Conservation (phyloP, 2,888 invertebrate genomes). For the Helicoverpa assulta region DNA sequence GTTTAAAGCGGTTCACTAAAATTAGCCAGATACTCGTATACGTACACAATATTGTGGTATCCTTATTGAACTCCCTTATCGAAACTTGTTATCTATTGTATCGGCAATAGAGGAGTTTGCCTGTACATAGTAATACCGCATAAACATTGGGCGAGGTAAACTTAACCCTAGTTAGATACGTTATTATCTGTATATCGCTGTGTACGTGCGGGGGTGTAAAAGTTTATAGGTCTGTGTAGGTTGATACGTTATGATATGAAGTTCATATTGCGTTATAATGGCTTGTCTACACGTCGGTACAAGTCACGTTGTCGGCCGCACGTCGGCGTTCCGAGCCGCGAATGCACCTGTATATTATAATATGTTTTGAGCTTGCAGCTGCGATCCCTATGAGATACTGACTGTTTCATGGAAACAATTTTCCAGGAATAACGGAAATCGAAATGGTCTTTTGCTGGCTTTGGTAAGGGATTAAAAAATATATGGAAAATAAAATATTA, state of each 20-base stretch:
- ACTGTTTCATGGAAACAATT: conserved; percentile 45
- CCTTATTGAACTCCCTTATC: conserved; percentile 62
- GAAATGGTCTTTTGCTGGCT: conserved; percentile 9
- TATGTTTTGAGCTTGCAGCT: conserved; percentile 28
- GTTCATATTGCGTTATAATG: conserved; percentile 51
- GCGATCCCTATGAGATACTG: conserved; percentile 26
- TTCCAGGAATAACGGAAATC: conserved; percentile 35
- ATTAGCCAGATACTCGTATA: conserved; percentile 55
- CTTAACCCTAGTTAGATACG: conserved; percentile 58
- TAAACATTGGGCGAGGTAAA: conserved; percentile 52
- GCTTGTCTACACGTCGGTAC: conserved; percentile 40
- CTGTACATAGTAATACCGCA: conserved; percentile 50
- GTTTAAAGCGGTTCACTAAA: conserved; percentile 56
- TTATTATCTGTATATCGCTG: conserved; percentile 50
- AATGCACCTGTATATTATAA: conserved; percentile 43
- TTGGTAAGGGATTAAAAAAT: conserved; percentile 19
- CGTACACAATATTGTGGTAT: conserved; percentile 52
- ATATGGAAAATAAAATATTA: conserved; percentile 30
- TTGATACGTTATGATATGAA: conserved; percentile 8
- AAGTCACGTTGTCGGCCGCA: conserved; percentile 22
- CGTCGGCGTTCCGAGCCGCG: conserved; percentile 15
- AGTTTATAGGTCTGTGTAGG: conserved; percentile 50
- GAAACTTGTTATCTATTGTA: conserved; percentile 61
- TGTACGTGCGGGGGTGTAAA: conserved; percentile 55
- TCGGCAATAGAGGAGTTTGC: conserved; percentile 61